These are phyloP conservation scores for Baronia brevicornis DNA, from an alignment of 2,888 invertebrate genomes.

Conservation along the genomic window DNA sequence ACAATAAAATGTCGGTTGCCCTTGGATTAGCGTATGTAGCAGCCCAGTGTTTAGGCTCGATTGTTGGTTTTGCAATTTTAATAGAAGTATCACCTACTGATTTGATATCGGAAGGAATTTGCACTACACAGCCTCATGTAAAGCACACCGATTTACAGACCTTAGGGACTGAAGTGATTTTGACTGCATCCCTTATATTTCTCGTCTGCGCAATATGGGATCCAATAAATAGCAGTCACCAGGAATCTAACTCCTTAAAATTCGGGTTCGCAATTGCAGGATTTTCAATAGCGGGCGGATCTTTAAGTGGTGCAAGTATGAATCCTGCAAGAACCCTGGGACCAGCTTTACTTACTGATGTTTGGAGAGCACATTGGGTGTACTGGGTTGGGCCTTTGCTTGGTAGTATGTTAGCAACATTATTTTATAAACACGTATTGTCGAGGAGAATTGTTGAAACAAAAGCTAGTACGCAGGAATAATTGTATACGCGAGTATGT, in stretches of 20 bases:
- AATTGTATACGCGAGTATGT: too few relatives aligned
- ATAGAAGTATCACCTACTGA: conserved; percentile 56
- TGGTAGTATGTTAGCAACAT: conserved; percentile 33
- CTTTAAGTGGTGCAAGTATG: conserved; percentile 81
- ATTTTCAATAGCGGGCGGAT: conserved; percentile 78
- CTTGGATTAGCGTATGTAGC: conserved; percentile 76
- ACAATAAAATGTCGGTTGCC: conserved; percentile 67
- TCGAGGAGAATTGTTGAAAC: conserved; percentile 20
- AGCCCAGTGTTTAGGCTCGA: conserved; percentile 79
- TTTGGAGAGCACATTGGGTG: conserved; percentile 80
- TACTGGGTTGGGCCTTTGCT: conserved; percentile 80
- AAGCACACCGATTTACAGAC: conserved; percentile 67
- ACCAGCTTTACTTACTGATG: conserved; percentile 80
- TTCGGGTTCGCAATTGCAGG: conserved; percentile 79
- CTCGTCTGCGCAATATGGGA: conserved; percentile 83
- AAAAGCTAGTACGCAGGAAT: conserved; percentile 6
- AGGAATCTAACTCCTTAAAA: conserved; percentile 78
- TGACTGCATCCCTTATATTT: conserved; percentile 78
- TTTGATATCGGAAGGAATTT: conserved; percentile 55
- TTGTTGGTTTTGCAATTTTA: conserved; percentile 80
- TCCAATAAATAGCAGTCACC: conserved; percentile 77
- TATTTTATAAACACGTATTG: conserved; percentile 38
- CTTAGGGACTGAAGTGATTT: conserved; percentile 76
- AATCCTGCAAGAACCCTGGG: conserved; percentile 82
- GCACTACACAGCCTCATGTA: conserved; percentile 75